Base-by-base conservation (phyloP, 2,888 invertebrate genomes). In the Oxyteleia sp. region DNA sequence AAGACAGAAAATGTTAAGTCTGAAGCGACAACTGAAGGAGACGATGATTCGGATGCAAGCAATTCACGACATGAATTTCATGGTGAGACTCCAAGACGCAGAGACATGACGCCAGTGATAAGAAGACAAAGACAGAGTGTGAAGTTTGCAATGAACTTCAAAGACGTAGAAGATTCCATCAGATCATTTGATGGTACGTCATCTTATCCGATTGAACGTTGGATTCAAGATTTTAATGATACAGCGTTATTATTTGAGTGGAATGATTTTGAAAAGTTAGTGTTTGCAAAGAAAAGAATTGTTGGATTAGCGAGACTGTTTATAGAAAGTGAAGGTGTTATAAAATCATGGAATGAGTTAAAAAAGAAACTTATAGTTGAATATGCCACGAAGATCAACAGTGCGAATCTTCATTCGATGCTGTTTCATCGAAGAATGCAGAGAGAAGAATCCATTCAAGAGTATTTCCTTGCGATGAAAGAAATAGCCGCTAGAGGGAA, bases 221-320 rank as follows among this genome's bases (percentile, higher is more conserved):
- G 57, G 57, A 45, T 72, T 23, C 5, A 47, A 11, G 69, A 81
- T 55, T 72, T 80, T 26, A 66, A 74, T n/a, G 84, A 80, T 10
- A 41, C 23, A 8, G 57, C 69, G 4, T 32, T 0, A 11, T 10
- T 81, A 20, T 84, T 69, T 43, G 7, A 18, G 15, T 81, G 74
- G 84, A 49, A 13, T 11, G 53, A 76, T 23, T 29, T 81, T 15
- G 72, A 82, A 26, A 76, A 53, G 41, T 1, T 82, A n/a, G 41
- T 74, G 8, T 55, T 71, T 35, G 64, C 57, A 2, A 79, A 81
- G 38, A 38, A 64, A 43, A 45, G 45, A 29, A 29, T 74, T 45
- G 57, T 35, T 10, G 80, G 76, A 16, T 32, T 66, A 0, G 78
- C 76, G 0, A 41, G 20, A 59, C 43, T 45, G n/a, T 76, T 71